Conservation (phyloP, 2,888 invertebrate species). For the Mellilla xanthometata region DNA sequence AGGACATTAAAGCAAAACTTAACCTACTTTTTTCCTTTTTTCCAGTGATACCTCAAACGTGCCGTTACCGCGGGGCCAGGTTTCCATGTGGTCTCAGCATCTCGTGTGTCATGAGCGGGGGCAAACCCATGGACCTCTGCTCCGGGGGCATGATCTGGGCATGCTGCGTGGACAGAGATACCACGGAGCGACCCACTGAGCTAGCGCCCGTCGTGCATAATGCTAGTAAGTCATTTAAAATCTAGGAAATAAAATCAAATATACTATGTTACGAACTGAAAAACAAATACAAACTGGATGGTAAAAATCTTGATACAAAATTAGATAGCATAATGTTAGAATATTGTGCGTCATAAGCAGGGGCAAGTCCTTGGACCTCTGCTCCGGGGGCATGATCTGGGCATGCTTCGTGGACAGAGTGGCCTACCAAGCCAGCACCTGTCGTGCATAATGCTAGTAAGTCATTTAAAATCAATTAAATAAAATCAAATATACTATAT, state of each 20-base stretch:
- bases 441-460: conserved; percentile 94
- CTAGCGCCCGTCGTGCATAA: conserved; percentile 88
- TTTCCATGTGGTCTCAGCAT: conserved; percentile 96
- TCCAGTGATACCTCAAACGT: conserved; percentile 94
- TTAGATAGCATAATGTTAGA: conserved; percentile 63
- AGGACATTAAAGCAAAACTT: no score
- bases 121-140: conserved; percentile 93
- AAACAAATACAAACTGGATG: no score
- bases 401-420: conserved; percentile 93
- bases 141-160: conserved; percentile 98
- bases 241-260: no score
- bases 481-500: no score
- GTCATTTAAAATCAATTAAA: no score
- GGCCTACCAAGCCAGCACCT: conserved; percentile 82
- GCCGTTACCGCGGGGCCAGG: conserved; percentile 92
- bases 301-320: no score
- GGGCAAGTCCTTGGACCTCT: conserved; percentile 93
- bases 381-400: conserved; percentile 97
- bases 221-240: conserved; percentile 91
- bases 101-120: conserved; percentile 94
- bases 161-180: conserved; percentile 92
- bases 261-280: no score
- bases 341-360: conserved; percentile 95
- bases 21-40: no score
- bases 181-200: conserved; percentile 80